Conservation (phyloP, 2,888 invertebrate species). For the Philonicus albiceps region DNA sequence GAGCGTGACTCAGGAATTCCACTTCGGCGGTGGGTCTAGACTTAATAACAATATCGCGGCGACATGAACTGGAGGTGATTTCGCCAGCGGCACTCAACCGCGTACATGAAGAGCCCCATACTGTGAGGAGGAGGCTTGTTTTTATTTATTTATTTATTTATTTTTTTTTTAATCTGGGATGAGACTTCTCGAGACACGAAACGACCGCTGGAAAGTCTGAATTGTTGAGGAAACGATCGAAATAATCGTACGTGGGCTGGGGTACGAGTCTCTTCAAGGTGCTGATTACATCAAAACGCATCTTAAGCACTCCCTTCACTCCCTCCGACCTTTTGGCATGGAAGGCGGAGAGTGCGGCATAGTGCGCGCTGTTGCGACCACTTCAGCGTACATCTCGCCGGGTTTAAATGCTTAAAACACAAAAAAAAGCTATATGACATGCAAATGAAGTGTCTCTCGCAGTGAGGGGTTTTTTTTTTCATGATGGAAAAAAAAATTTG, state of each 20-base stretch:
- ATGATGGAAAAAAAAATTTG: neutral
- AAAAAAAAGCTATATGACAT: neutral
- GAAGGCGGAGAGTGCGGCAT: neutral
- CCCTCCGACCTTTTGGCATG: too few species aligned
- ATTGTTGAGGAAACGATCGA: neutral
- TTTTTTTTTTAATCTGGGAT: neutral
- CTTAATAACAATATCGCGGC: conserved; percentile 29
- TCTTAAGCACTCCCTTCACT: neutral
- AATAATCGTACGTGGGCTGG: neutral
- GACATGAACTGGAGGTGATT: neutral
- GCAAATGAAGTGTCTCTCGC: conserved; percentile 14
- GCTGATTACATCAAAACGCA: neutral
- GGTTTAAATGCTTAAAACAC: neutral
- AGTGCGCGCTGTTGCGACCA: neutral
- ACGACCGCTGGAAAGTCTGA: neutral
- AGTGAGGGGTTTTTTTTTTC: neutral
- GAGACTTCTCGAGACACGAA: neutral
- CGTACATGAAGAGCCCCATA: neutral
- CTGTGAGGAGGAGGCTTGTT: neutral
- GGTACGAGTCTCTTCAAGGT: neutral
- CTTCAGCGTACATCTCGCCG: neutral
- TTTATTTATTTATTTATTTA: too few species aligned
- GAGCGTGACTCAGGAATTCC: neutral
- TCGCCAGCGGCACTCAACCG: neutral
- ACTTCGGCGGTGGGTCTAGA: conserved; percentile 1